These are phyloP conservation scores for Gopherus evgoodei DNA, from an alignment of 2,113 vertebrate species.

Conservation along the genomic window DNA sequence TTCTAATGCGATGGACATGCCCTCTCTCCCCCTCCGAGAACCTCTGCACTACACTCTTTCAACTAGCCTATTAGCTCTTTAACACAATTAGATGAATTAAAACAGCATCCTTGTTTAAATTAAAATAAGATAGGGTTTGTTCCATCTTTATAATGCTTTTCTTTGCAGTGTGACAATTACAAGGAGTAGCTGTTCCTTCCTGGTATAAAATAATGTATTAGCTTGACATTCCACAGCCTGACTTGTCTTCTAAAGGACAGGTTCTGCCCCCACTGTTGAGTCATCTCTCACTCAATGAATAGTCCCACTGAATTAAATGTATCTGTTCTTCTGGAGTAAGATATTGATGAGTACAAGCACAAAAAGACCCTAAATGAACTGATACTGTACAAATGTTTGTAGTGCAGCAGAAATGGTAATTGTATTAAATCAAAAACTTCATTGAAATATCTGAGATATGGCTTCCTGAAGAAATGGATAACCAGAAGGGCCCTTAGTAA, in stretches of 20 bases:
- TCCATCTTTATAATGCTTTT: background rate
- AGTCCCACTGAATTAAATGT: background rate
- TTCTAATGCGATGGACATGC: too few relatives aligned
- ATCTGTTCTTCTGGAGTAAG: background rate
- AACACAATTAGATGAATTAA: conserved; percentile 38
- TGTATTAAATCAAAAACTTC: background rate
- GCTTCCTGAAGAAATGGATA: conserved; percentile 6
- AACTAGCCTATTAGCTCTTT: conserved; percentile 37
- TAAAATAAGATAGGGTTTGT: background rate
- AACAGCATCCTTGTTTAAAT: background rate
- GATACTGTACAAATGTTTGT: background rate
- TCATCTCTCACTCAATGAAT: background rate
- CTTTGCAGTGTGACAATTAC: background rate
- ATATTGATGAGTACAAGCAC: background rate
- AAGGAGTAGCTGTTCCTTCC: background rate
- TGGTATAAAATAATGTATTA: background rate
- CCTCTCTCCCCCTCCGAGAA: too few relatives aligned
- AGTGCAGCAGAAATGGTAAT: background rate
- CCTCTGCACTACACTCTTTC: background rate
- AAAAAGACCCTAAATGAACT: background rate
- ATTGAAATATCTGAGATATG: background rate
- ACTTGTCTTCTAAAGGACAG: background rate
- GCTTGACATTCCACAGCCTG: background rate
- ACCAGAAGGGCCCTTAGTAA: background rate
- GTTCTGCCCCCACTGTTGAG: background rate